These are phyloP conservation scores for Pilophorus perplexus DNA, from an alignment of 2,888 invertebrate species.

Conservation along the genomic window DNA sequence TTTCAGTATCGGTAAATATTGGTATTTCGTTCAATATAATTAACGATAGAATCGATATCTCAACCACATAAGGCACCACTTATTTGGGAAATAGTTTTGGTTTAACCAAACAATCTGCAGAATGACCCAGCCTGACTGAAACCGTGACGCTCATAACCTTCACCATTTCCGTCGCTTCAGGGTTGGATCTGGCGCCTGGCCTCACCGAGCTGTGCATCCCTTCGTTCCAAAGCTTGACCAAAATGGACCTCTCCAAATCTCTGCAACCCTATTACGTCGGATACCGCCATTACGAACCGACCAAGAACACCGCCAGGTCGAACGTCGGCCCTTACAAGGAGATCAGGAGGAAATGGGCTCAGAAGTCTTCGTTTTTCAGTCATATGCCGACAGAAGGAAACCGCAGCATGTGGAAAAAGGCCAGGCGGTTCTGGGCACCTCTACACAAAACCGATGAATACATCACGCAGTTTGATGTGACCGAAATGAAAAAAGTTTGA, in stretches of 20 bases:
- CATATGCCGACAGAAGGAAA: conserved; percentile 16
- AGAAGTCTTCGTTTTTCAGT: conserved; percentile 18
- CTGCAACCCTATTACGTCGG: conserved; percentile 15
- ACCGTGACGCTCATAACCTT: too few relatives aligned
- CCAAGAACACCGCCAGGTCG: neutral
- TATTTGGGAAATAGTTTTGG: too few relatives aligned
- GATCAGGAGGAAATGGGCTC: conserved; percentile 23
- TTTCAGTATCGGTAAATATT: too few relatives aligned
- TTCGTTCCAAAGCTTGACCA: neutral
- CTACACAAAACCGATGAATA: conserved; percentile 14
- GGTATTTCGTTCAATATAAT: too few relatives aligned
- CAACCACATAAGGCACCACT: too few relatives aligned
- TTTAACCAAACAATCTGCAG: too few relatives aligned
- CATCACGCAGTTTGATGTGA: neutral
- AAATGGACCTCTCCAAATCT: neutral
- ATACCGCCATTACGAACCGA: neutral
- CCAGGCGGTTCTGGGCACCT: conserved; percentile 22
- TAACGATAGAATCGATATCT: too few relatives aligned
- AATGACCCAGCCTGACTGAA: conserved; percentile 1
- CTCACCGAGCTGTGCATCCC: conserved; percentile 9
- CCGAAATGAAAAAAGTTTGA: neutral
- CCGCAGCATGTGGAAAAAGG: conserved; percentile 14
- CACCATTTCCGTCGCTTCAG: conserved; percentile 5
- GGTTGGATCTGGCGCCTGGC: conserved; percentile 13
- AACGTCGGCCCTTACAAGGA: conserved; percentile 1